Base-by-base conservation (phyloP, 2,888 invertebrate genomes). In the Muschampia plurimacula region DNA sequence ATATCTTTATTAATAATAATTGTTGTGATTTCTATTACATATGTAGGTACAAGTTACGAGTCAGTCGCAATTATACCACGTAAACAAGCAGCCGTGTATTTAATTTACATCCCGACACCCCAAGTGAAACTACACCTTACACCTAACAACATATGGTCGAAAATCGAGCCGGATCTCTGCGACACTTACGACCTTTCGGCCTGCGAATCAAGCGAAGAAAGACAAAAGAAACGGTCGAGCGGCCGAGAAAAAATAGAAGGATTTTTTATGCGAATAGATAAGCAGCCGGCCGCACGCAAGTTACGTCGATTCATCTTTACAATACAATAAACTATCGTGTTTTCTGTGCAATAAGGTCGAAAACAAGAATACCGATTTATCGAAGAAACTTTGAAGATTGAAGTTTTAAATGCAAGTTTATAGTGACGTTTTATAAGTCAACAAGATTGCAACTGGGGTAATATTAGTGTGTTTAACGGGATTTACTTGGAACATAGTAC, bases 191-290 rank as follows among this genome's bases (percentile, higher is more conserved):
- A 49, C 49, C 6, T 49, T 49, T 10, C 5, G 49, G 6, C n/a
- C 4, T 49, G 6, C 10, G n/a, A 49, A 49, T n/a, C n/a, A 22
- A 4, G 2, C 49, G 49, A 49, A 49, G 49, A n/a, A 49, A 49
- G n/a, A 49, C 49, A 49, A 49, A 49, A n/a, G n/a, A 49, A n/a
- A 6, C 10, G 7, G 49, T 49, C 49, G n/a, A 49, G 49, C 49
- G 49, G 49, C 49, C 49, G 49, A 49, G 49, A 5, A 49, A 49
- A n/a, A 49, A 49, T n/a, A 49, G n/a, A 49, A 49, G 49, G n/a
- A 7, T 49, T 49, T 49, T 49, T 49, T 49, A n/a, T 49, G 49
- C 49, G n/a, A n/a, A n/a, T n/a, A 49, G 49, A 49, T 49, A 49
- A 49, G 49, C 10, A 46, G 5, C 49, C 49, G 44, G 44, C 10